Percentiles rank a stretch among this genome's conserved stretches.
Conservation (phyloP, 1,140 invertebrate genomes). For the Diabrotica undecimpunctata region DNA sequence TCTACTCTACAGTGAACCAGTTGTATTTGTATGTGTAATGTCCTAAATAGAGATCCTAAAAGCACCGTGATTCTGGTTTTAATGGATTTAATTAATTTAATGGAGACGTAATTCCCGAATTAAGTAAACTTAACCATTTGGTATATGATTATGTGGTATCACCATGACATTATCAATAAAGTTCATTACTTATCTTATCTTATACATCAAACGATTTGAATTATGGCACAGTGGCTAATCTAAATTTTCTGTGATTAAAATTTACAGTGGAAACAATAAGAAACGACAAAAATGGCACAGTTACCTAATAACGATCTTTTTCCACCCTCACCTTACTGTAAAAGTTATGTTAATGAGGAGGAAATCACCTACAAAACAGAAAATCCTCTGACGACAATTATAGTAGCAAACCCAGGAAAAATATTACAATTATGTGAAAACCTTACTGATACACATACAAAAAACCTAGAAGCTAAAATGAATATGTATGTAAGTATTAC, state of each 20-base stretch:
- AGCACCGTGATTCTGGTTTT: neutral
- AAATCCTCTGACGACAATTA: slow-evolving; percentile 22
- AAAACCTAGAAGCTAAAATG: slow-evolving; percentile 50
- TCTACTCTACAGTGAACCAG: no score
- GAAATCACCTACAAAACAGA: neutral
- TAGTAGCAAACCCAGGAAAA: slow-evolving; percentile 49
- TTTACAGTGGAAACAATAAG: slow-evolving; percentile 5
- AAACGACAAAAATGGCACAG: slow-evolving; percentile 17
- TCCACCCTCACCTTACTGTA: slow-evolving; percentile 34
- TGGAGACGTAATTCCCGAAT: slow-evolving; percentile 25
- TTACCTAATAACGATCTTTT: slow-evolving; percentile 28
- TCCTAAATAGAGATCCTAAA: no score
- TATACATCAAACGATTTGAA: slow-evolving; percentile 23
- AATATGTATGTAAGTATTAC: slow-evolving; percentile 51
- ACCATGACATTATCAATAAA: slow-evolving; percentile 33
- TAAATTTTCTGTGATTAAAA: slow-evolving; percentile 33
- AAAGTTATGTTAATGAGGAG: slow-evolving; percentile 21
- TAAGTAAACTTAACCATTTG: slow-evolving; percentile 32
- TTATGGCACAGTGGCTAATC: slow-evolving; percentile 15
- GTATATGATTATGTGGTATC: slow-evolving; percentile 35
- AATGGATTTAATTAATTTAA: slow-evolving; percentile 34
- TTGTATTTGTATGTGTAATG: no score
- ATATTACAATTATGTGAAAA: slow-evolving; percentile 51
- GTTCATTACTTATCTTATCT: slow-evolving; percentile 33
- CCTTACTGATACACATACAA: slow-evolving; percentile 47